Evolutionary conservation across 2,113 vertebrate species (phyloP).

Genomic region (Clarias batrachus): DNA sequence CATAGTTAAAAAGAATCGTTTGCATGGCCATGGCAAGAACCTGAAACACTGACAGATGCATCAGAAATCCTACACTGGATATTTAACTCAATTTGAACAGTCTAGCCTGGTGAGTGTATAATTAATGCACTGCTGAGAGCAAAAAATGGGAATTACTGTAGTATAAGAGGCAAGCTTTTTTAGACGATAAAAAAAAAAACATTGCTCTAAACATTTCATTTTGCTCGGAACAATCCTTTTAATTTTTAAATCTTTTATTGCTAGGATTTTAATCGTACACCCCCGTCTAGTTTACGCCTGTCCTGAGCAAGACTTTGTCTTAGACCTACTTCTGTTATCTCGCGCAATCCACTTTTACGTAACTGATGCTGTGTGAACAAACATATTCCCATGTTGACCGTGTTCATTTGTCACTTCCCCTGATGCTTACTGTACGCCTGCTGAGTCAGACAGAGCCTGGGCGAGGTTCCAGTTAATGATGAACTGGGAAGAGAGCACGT

Average conservation of each 20-base stretch:
- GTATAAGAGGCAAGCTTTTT: neutral
- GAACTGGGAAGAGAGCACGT: neutral
- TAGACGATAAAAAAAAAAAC: neutral
- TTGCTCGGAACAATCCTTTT: neutral
- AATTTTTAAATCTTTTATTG: neutral
- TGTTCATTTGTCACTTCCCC: constrained; percentile 8
- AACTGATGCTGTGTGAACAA: neutral
- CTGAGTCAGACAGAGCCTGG: constrained; percentile 21
- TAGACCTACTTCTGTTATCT: neutral
- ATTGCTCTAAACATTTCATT: neutral
- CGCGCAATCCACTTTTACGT: neutral
- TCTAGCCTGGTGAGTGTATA: neutral
- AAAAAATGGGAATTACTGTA: neutral
- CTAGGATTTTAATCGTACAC: neutral
- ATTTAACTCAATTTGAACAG: neutral
- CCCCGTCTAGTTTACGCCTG: neutral
- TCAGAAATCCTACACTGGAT: neutral
- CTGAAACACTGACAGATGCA: neutral
- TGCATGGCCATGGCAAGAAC: neutral
- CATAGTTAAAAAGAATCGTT: neutral
- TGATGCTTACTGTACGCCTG: neutral
- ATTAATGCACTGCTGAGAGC: neutral
- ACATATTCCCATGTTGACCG: neutral
- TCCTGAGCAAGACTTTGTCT: neutral
- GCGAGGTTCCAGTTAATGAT: constrained; percentile 7